Evolutionary conservation across 2,797 vertebrate species (phyloP).

Genomic region (Luscinia luscinia): DNA sequence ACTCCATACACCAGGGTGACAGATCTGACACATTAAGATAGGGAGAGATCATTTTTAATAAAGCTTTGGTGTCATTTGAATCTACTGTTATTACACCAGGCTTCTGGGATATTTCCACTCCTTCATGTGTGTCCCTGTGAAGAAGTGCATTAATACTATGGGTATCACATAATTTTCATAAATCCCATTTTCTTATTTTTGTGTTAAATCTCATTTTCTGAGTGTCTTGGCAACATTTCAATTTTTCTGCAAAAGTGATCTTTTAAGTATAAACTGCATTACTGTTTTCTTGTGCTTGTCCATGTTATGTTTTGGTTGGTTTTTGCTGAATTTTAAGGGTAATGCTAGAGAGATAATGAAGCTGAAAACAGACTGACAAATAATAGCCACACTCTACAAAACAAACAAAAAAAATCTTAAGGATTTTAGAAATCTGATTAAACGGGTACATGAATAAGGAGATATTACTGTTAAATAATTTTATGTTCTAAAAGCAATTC

Average conservation of each 20-base stretch:
- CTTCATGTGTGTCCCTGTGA: neutral
- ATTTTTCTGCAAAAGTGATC: neutral
- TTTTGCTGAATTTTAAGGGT: neutral
- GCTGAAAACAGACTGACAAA: neutral
- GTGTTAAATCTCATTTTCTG: neutral
- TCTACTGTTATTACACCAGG: neutral
- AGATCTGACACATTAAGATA: neutral
- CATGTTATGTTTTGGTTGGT: neutral
- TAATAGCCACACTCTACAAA: neutral
- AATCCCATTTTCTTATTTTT: neutral
- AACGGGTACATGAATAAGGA: neutral
- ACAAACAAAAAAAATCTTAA: neutral
- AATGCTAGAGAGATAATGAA: neutral
- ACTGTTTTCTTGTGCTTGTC: neutral
- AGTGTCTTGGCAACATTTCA: slow-evolving; percentile 7
- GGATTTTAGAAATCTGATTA: neutral
- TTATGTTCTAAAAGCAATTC: neutral
- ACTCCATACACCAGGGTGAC: neutral
- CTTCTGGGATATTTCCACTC: neutral
- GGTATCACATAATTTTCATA: neutral
- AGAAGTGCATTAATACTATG: neutral
- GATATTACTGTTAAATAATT: neutral
- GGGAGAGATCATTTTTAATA: neutral
- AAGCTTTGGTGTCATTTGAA: neutral
- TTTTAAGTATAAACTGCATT: slow-evolving; percentile 6